These are phyloP conservation scores for Periophthalmus modestus DNA, from an alignment of 2,113 vertebrate genomes.

Conservation along the genomic window DNA sequence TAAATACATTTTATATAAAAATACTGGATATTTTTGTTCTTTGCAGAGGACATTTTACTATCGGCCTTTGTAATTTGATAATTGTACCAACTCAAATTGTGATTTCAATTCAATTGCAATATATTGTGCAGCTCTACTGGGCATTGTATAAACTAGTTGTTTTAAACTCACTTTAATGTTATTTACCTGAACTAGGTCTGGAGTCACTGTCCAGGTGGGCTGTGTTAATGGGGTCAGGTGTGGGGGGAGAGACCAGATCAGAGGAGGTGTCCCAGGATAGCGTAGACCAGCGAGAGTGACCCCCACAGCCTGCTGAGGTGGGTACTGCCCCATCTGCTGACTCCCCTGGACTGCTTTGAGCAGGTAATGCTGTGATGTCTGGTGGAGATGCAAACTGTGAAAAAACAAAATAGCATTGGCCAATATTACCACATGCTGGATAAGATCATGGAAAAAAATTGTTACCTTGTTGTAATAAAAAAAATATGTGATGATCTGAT, in stretches of 20 bases:
- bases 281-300: conserved; percentile 71
- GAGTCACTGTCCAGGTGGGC: conserved; percentile 75
- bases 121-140: background rate
- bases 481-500: background rate
- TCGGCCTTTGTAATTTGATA: too few relatives aligned
- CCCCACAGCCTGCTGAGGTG: conserved; percentile 44
- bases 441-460: background rate
- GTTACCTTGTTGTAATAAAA: background rate
- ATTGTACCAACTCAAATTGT: too few relatives aligned
- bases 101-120: too few relatives aligned
- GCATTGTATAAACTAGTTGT: conserved; percentile 17
- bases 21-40: too few relatives aligned
- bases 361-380: conserved; percentile 44
- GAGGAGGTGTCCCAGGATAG: conserved; percentile 78
- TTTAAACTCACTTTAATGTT: background rate
- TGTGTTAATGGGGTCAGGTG: conserved; percentile 60
- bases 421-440: background rate
- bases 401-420: conserved; percentile 15
- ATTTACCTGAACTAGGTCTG: conserved; percentile 80
- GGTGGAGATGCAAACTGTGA: conserved; percentile 64
- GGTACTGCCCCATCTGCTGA: conserved; percentile 37
- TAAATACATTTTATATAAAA: too few relatives aligned
- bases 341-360: conserved; percentile 55
- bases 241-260: conserved; percentile 74
- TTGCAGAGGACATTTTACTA: too few relatives aligned